Percentiles rank a stretch among this genome's conserved stretches.
These are phyloP conservation scores for Eupithecia subfuscata DNA, from an alignment of 2,888 invertebrate species.

Conservation along the genomic window DNA sequence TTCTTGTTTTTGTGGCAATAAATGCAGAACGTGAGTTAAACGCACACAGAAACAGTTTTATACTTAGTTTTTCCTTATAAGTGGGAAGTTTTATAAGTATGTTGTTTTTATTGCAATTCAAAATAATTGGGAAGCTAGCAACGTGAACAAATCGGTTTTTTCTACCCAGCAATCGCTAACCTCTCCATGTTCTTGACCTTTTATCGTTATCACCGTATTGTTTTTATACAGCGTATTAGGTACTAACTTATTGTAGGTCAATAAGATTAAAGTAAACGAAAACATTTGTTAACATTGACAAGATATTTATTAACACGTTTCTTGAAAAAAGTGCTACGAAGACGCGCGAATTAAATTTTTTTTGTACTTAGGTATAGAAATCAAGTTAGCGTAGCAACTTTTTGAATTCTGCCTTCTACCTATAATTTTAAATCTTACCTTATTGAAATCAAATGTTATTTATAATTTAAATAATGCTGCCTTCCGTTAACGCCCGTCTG, in stretches of 20 bases:
- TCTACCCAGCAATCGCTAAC: slow-evolving; percentile 25
- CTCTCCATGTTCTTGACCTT: slow-evolving; percentile 24
- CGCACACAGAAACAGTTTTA: not conserved
- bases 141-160: not conserved
- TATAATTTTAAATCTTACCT: too few species aligned
- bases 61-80: not conserved
- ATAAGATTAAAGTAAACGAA: not conserved
- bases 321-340: slow-evolving; percentile 5
- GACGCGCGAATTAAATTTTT: too few species aligned
- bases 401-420: not conserved
- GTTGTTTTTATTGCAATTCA: not conserved
- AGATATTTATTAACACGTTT: not conserved
- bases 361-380: too few species aligned
- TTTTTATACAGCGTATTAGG: not conserved
- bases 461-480: not conserved
- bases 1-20: slow-evolving; percentile 14
- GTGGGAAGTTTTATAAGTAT: not conserved
- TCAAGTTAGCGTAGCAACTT: not conserved
- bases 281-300: not conserved
- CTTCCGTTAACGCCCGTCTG: not conserved
- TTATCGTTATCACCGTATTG: slow-evolving; percentile 21
- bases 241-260: not conserved
- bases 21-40: slow-evolving; percentile 5
- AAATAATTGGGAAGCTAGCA: not conserved
- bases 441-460: too few species aligned